Evolutionary conservation across 2,113 vertebrate species (phyloP).

Genomic region (Callospermophilus lateralis): DNA sequence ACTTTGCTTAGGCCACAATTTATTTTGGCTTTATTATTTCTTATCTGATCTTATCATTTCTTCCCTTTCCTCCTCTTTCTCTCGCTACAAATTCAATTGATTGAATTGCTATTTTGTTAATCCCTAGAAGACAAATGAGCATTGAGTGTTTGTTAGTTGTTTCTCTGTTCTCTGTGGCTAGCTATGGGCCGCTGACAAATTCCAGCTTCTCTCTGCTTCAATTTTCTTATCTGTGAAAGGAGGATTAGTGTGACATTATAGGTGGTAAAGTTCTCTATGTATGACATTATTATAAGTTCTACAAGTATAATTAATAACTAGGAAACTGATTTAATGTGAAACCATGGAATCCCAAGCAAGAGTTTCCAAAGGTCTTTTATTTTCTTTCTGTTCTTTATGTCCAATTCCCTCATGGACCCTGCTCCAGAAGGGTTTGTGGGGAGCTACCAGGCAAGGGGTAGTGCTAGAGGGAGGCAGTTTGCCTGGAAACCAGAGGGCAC

Average conservation of each 20-base stretch:
- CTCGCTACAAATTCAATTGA: background rate
- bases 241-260: background rate
- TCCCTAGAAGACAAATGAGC: background rate
- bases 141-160: accelerated
- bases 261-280: background rate
- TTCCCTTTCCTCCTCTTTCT: background rate
- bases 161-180: background rate
- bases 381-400: conserved; percentile 31
- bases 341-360: background rate
- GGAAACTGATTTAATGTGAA: conserved; percentile 52
- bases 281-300: background rate
- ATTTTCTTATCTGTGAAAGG: background rate
- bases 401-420: background rate
- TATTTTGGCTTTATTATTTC: background rate
- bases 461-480: conserved; percentile 54
- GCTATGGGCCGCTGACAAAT: background rate
- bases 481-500: conserved; percentile 64
- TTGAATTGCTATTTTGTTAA: background rate
- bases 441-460: background rate
- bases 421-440: background rate
- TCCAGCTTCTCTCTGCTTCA: background rate
- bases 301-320: background rate
- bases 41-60: background rate
- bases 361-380: background rate
- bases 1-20: background rate